Conservation (phyloP, 2,797 vertebrate genomes). For the Apogon hyalosoma region DNA sequence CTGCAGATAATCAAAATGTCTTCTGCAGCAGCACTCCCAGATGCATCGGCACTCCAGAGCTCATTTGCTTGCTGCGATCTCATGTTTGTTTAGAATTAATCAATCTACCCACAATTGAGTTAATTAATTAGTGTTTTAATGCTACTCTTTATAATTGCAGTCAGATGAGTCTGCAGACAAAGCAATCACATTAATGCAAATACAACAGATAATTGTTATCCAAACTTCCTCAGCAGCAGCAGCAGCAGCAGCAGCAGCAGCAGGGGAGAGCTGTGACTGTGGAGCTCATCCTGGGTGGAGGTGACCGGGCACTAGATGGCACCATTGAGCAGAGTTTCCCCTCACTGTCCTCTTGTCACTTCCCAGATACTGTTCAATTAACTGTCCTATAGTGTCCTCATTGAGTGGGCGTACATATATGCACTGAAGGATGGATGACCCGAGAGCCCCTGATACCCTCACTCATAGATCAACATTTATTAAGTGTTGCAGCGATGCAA, state of each 20-base stretch:
- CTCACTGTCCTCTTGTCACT: constrained; percentile 40
- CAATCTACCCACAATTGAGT: constrained; percentile 85
- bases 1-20: constrained; percentile 86
- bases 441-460: constrained; percentile 60
- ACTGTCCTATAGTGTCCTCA: constrained; percentile 67
- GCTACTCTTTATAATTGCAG: constrained; percentile 87
- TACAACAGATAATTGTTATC: constrained; percentile 86
- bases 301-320: constrained; percentile 81
- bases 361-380: constrained; percentile 77
- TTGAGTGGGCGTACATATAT: constrained; percentile 58
- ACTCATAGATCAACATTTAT: constrained; percentile 62
- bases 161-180: constrained; percentile 85
- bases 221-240: constrained; percentile 72
- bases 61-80: constrained; percentile 86
- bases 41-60: constrained; percentile 85
- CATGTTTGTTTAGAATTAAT: constrained; percentile 86
- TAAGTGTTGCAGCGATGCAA: constrained; percentile 53
- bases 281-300: background rate
- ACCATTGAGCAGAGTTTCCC: constrained; percentile 83
- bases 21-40: constrained; percentile 80
- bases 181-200: constrained; percentile 85
- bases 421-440: constrained; percentile 69
- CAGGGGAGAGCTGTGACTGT: constrained; percentile 42
- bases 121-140: constrained; percentile 89
- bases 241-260: constrained; percentile 53